Evolutionary conservation across 2,888 invertebrate species (phyloP), one percentile per base, ranked within the genome.

Genomic region (Blomia tropicalis): DNA sequence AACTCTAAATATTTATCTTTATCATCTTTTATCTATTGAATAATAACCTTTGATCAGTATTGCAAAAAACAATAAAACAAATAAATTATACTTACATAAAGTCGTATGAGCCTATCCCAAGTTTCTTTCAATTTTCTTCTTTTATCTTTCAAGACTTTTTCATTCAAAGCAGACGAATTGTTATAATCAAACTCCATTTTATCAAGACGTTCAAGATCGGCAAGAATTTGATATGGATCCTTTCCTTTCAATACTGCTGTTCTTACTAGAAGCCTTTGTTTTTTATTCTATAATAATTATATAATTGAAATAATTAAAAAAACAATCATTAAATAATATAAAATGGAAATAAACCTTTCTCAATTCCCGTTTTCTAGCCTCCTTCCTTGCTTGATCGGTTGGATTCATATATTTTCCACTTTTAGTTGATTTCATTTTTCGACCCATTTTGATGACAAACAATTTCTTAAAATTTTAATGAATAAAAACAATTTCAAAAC

Each of bases 381-480:
- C 93, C 75, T 96, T 96, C 71, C 95, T 90, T 65, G 93, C 93
- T 83, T 95, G 95, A 76, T 98, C 96, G 4, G 96, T 96, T 43
- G 96, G 96, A 77, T 98, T 98, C 95, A 98, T 96, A 72, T 91
- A 95, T 82, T 95, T 95, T 75, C 96, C 96, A 89, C 93, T 93
- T 80, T 96, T 96, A 61, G 95, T 96, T 84, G 93, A 93, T 78
- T 92, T 93, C 71, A 93, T 92, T 69, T 95, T 81, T 63, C 93
- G 82, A 63, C 95, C 95, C 95, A 96, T 95, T 61, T 70, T 73
- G 41, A 41, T 41, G 41, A 14, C 41, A n/a, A n/a, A 14, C 41
- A 41, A n/a, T 14, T n/a, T 41, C 41, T 41, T 14, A 41, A 41
- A 41, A 14, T 14, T 41, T 41, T 41, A 17, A 41, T 41, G 41